phyloP scores from a whole-genome alignment of 2,113 vertebrate species.

The Spea bombifrons region DNA sequence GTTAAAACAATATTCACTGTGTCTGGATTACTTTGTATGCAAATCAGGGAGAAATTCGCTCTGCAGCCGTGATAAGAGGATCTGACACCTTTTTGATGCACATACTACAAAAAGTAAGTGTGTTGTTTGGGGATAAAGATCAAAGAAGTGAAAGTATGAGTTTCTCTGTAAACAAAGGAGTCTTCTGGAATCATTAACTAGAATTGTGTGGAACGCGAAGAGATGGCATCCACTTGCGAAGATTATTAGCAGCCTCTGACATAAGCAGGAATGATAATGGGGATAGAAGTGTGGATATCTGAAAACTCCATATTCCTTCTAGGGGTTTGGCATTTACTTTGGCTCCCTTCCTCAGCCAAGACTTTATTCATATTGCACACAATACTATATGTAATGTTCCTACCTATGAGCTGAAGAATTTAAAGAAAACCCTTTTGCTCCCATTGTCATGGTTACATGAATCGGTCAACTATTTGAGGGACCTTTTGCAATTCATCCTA shows the following conservation, averaged over 20 bases:
- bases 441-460: too few relatives aligned
- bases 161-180: slow-evolving; percentile 32
- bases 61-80: slow-evolving; percentile 28
- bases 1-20: slow-evolving; percentile 14
- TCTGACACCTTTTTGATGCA: slow-evolving; percentile 16
- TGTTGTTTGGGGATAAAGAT: neutral
- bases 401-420: too few relatives aligned
- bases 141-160: slow-evolving; percentile 31
- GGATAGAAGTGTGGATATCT: neutral
- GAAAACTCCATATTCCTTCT: too few relatives aligned
- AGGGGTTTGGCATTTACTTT: too few relatives aligned
- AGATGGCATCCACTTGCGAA: slow-evolving; percentile 25
- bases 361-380: too few relatives aligned
- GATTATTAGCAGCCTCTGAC: slow-evolving; percentile 14
- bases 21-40: slow-evolving; percentile 22
- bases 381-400: too few relatives aligned
- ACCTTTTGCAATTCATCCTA: too few relatives aligned
- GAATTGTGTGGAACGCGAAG: slow-evolving; percentile 1
- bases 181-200: slow-evolving; percentile 13
- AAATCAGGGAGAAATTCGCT: slow-evolving; percentile 20
- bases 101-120: slow-evolving; percentile 10
- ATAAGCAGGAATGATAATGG: neutral
- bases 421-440: too few relatives aligned
- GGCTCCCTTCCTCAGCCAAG: too few relatives aligned
- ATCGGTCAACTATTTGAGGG: too few relatives aligned